Evolutionary conservation across 1,140 invertebrate genomes (phyloP).

Genomic region (Drosophila suzukii): DNA sequence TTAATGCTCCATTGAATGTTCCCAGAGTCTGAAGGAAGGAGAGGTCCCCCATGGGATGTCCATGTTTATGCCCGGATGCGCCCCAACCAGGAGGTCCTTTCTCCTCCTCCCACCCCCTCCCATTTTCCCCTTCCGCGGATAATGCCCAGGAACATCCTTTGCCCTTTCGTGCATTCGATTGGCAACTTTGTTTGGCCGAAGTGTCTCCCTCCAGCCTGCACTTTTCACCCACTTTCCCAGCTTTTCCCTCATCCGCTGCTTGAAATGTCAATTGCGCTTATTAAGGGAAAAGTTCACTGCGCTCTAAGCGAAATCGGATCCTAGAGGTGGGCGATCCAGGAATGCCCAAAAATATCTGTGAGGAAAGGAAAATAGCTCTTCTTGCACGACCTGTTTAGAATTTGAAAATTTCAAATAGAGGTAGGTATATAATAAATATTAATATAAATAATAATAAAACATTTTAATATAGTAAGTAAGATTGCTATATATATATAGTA

Average conservation of each 20-base stretch:
- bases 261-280: conserved; percentile 72
- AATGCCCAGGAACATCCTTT: conserved; percentile 36
- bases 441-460: no score
- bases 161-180: conserved; percentile 29
- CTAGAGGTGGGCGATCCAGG: conserved; percentile 8
- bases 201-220: conserved; percentile 16
- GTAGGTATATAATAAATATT: no score
- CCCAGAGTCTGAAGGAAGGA: conserved; percentile 7
- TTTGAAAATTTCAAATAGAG: no score
- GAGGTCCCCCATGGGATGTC: conserved; percentile 25
- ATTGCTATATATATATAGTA: no score
- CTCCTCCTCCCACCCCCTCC: neutral
- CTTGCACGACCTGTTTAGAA: no score
- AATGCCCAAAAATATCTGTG: neutral
- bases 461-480: no score
- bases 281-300: conserved; percentile 70
- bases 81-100: conserved; percentile 2
- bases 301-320: conserved; percentile 23
- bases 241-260: conserved; percentile 21
- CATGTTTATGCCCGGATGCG: conserved; percentile 45
- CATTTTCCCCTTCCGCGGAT: neutral
- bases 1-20: conserved; percentile 64
- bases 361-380: no score
- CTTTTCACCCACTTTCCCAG: conserved; percentile 16
- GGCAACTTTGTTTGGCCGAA: conserved; percentile 53